Base-by-base conservation (phyloP, 2,797 vertebrate species). In the Esox lucius region DNA sequence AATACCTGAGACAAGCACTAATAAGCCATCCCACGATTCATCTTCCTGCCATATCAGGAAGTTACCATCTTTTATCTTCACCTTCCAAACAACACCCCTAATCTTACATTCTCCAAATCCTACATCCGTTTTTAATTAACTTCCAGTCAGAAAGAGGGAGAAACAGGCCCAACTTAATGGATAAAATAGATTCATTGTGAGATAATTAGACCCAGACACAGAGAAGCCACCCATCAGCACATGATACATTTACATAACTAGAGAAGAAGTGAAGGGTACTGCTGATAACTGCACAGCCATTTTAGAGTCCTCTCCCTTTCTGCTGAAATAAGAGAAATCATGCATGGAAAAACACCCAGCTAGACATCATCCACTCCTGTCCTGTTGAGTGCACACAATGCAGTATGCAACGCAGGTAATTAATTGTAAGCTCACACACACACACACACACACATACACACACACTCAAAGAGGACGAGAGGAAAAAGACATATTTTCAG, bases 61-160 rank as follows among this genome's bases (percentile, higher is more conserved):
- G 90, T 90, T 90, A 91, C 89, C 86, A 94, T 93, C 91, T 94
- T 93, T 93, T 93, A 94, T 94, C 93, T 94, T 93, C 91, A 91
- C 91, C 91, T 93, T 91, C 89, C 90, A 93, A 94, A 94, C 92
- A 94, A 93, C 92, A 93, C 89, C 88, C 87, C 79, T 84, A 91
- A 90, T 92, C 90, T 90, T 85, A 93, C 90, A 91, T 90, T 91
- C 90, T 87, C 84, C 85, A 87, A 93, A 92, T 92, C 88, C 89
- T 89, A 94, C 92, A 94, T 94, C 89, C 90, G 91, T 88, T 93
- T 93, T 93, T 93, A 93, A 94, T 94, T 93, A 94, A 93, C 90
- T 85, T 88, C 83, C 87, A 90, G 90, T 91, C 90, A 90, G 87
- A 89, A 91, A 92, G 90, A 89, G 85, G 84, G 73, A 87, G 87